Evolutionary conservation across 2,888 invertebrate genomes (phyloP).

Genomic region (Tipula helvola): DNA sequence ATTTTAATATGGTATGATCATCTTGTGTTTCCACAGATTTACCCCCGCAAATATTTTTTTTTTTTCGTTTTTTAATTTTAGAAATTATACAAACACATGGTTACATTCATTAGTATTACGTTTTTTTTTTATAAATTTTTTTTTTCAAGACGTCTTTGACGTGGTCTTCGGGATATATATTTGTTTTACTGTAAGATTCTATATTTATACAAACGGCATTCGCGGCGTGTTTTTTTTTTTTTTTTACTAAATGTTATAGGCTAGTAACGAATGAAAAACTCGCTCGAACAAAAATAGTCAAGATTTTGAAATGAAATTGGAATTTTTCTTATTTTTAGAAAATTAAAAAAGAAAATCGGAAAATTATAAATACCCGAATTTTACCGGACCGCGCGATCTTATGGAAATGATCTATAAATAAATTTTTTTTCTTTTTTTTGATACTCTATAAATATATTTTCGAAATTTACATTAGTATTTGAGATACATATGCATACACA

Average conservation of each 20-base stretch:
- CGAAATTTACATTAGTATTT: background rate
- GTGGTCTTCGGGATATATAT: background rate
- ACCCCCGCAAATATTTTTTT: slow-evolving; percentile 9
- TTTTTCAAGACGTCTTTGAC: background rate
- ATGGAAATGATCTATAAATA: background rate
- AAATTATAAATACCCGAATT: background rate
- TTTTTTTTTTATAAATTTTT: background rate
- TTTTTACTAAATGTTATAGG: background rate
- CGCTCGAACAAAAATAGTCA: background rate
- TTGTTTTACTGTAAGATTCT: background rate
- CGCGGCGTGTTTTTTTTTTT: background rate
- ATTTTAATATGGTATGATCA: background rate
- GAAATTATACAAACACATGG: slow-evolving; percentile 4
- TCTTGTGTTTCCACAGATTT: slow-evolving; percentile 7
- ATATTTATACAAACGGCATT: background rate
- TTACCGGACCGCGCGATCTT: background rate
- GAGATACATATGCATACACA: background rate
- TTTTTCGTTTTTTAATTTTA: background rate
- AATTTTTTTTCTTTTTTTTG: background rate
- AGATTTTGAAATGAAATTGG: background rate
- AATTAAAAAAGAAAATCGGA: background rate
- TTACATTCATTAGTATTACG: background rate
- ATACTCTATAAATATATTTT: background rate
- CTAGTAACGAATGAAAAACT: background rate
- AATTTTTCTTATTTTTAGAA: background rate